These are phyloP conservation scores for Heteromormyrus szaboi DNA, from an alignment of 2,797 vertebrate species.

Conservation along the genomic window DNA sequence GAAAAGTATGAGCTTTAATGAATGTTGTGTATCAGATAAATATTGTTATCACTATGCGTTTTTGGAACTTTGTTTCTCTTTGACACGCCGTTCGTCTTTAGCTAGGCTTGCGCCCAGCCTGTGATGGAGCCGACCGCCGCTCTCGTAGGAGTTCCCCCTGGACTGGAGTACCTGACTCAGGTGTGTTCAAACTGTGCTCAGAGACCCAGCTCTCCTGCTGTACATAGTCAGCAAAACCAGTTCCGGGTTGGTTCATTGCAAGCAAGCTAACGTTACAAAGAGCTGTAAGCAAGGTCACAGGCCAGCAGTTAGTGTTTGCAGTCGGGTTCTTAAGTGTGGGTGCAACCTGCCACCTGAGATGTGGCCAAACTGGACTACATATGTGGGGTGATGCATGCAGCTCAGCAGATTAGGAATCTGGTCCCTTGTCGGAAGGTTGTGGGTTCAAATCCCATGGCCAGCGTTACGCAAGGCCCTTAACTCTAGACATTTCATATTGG, in stretches of 20 bases:
- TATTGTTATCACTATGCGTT: background rate
- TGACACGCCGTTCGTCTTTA: background rate
- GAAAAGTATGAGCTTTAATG: background rate
- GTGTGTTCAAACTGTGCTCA: background rate
- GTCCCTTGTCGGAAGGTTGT: background rate
- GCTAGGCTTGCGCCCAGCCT: background rate
- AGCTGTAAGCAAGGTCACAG: background rate
- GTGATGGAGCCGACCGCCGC: background rate
- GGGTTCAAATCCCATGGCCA: background rate
- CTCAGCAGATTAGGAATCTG: background rate
- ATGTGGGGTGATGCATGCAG: background rate
- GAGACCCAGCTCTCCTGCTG: background rate
- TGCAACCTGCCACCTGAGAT: background rate
- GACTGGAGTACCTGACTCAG: background rate
- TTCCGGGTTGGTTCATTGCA: background rate
- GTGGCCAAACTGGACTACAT: background rate
- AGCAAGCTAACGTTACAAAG: background rate
- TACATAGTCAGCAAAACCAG: background rate
- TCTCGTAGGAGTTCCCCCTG: background rate
- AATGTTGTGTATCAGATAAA: background rate
- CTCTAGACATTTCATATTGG: background rate
- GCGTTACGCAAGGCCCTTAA: background rate
- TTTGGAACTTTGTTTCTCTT: background rate
- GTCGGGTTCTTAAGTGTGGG: background rate
- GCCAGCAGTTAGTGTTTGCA: background rate